Base-by-base conservation (phyloP, 1,140 invertebrate genomes). In the Streblospio benedicti region DNA sequence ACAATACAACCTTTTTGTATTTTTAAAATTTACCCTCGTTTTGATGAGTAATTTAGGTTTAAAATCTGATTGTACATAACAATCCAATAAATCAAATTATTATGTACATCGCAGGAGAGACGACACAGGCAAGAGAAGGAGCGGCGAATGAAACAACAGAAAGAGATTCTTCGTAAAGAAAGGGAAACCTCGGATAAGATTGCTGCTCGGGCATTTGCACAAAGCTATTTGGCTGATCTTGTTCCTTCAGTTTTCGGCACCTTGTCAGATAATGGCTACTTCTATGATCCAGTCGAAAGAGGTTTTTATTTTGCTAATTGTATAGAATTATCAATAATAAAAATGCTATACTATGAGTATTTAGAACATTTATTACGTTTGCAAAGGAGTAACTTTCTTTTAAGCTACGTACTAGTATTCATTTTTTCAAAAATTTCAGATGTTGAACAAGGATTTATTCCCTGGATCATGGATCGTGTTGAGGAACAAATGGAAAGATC, bases 401-500 rank as follows among this genome's bases (percentile, higher is more conserved):
- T n/a, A n/a, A n/a, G n/a, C n/a, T n/a, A n/a, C n/a, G n/a, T n/a
- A n/a, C n/a, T n/a, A n/a, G n/a, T n/a, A n/a, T n/a, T n/a, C n/a
- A n/a, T n/a, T n/a, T n/a, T n/a, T n/a, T n/a, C n/a, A n/a, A n/a
- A n/a, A n/a, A 12, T 31, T 25, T 9, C 53, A 79, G 79, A 79
- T 65, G 70, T 80, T 47, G 87, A 90, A 69, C 86, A 89, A 66
- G 84, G 84, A 45, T 87, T 91, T 73, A 85, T 91, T 81, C 88
- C 89, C n/a, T 93, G 90, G 90, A 76, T 93, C 60, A 85, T 89
- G 75, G 83, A 85, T 16, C 87, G 90, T 74, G 88, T 93, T 16
- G 84, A 85, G 35, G 79, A 83, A 56, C 87, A 92, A 76, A 82
- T 92, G 61, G 84, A 88, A 43, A 85, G 85, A 47, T 84, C 88